Conservation (phyloP, 2,888 invertebrate species). For the Archips crataeganus region DNA sequence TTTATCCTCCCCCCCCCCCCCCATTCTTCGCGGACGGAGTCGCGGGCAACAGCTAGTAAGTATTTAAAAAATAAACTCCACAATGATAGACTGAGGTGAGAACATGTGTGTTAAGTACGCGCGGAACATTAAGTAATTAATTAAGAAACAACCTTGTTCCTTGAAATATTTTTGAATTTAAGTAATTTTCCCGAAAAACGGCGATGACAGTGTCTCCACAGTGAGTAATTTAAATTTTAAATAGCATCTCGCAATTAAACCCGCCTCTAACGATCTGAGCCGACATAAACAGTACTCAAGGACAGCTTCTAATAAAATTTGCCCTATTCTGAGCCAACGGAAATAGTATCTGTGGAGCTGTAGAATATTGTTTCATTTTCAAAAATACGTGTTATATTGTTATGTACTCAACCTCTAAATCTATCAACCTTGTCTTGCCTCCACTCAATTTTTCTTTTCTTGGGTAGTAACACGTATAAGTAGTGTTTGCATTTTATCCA, state of each 20-base stretch:
- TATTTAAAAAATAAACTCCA: no score
- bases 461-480: no score
- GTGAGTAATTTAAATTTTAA: not conserved
- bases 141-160: not conserved
- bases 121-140: no score
- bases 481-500: no score
- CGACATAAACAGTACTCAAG: constrained; percentile 17
- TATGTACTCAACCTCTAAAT: not conserved
- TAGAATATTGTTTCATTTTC: not conserved
- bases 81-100: no score
- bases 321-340: constrained; percentile 16
- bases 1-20: no score
- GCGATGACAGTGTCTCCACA: not conserved
- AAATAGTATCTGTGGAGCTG: not conserved
- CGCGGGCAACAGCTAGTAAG: no score
- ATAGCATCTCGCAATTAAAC: constrained; percentile 20
- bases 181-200: constrained; percentile 5
- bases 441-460: no score
- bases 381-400: not conserved
- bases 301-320: constrained; percentile 16
- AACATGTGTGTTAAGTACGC: no score
- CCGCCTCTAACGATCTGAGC: constrained; percentile 15
- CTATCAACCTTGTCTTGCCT: no score
- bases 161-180: not conserved
- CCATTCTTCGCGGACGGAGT: no score